Conservation (phyloP, 2,113 vertebrate species). For the Heloderma charlesbogerti region DNA sequence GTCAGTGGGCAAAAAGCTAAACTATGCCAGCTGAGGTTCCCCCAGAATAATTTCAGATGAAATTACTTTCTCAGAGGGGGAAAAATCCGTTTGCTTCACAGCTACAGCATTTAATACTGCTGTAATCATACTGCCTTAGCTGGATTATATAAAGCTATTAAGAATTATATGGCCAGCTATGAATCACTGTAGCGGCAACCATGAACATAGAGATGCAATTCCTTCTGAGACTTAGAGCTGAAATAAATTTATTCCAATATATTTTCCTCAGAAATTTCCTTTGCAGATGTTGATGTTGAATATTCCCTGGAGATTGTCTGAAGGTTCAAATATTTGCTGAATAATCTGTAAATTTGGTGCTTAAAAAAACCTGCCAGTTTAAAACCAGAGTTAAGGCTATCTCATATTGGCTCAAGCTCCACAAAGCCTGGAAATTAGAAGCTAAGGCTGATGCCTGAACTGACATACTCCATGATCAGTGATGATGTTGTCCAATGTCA, state of each 20-base stretch:
- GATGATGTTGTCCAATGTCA: too few relatives aligned
- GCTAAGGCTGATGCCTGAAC: too few relatives aligned
- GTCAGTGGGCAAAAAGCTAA: conserved; percentile 29
- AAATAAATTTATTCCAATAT: not conserved
- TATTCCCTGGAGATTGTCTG: not conserved
- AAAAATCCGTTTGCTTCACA: conserved; percentile 7
- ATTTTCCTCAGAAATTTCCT: not conserved
- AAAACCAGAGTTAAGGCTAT: too few relatives aligned
- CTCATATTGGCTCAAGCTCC: too few relatives aligned
- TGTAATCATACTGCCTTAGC: conserved; percentile 12
- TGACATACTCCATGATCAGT: too few relatives aligned
- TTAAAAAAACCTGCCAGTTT: too few relatives aligned
- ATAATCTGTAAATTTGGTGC: not conserved
- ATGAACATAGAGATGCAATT: not conserved
- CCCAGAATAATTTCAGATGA: conserved; percentile 31
- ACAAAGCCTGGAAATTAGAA: too few relatives aligned
- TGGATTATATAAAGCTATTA: not conserved
- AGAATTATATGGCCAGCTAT: not conserved
- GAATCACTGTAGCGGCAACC: not conserved
- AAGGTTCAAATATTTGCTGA: not conserved
- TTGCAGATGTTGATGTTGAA: not conserved
- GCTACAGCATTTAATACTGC: conserved; percentile 34
- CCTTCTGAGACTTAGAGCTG: not conserved
- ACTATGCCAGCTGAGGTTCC: conserved; percentile 12
- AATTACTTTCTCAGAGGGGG: conserved; percentile 6